phyloP scores from a whole-genome alignment of 2,888 invertebrate species.

The Aromia moschata region DNA sequence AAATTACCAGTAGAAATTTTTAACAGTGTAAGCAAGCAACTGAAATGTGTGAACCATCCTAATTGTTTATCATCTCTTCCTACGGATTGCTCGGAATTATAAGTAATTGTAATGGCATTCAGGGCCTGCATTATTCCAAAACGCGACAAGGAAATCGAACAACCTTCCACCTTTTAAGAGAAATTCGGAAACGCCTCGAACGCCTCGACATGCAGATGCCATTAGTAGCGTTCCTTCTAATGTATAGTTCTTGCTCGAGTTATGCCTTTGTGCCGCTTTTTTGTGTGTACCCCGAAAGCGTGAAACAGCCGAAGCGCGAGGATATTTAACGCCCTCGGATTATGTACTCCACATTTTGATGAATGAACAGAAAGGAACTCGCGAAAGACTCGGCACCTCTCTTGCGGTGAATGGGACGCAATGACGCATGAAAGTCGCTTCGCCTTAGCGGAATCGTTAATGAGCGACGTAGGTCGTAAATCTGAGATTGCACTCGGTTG shows the following conservation, averaged over 20 bases:
- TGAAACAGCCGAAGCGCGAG: slow-evolving; percentile 21
- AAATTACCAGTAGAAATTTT: no score
- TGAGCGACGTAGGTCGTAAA: no score
- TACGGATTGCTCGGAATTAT: no score
- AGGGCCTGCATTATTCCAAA: neutral
- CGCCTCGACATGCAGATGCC: slow-evolving; percentile 25
- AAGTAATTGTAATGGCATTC: no score
- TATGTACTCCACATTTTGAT: slow-evolving; percentile 40
- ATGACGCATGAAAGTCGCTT: slow-evolving; percentile 19
- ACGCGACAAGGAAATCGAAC: no score
- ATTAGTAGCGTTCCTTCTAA: slow-evolving; percentile 28
- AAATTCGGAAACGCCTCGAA: slow-evolving; percentile 11
- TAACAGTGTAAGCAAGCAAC: no score
- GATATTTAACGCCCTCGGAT: slow-evolving; percentile 30
- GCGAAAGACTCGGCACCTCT: slow-evolving; percentile 24
- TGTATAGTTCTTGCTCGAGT: slow-evolving; percentile 32
- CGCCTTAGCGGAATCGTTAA: slow-evolving; percentile 20
- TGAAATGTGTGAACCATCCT: no score
- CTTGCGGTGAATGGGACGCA: slow-evolving; percentile 27
- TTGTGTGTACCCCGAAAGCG: slow-evolving; percentile 26
- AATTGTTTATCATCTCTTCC: no score
- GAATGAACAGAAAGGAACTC: slow-evolving; percentile 37
- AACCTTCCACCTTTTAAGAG: slow-evolving; percentile 5
- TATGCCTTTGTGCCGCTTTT: slow-evolving; percentile 27
- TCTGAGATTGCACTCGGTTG: no score